Evolutionary conservation across 2,797 vertebrate genomes (phyloP).

Genomic region (Potorous gilbertii): DNA sequence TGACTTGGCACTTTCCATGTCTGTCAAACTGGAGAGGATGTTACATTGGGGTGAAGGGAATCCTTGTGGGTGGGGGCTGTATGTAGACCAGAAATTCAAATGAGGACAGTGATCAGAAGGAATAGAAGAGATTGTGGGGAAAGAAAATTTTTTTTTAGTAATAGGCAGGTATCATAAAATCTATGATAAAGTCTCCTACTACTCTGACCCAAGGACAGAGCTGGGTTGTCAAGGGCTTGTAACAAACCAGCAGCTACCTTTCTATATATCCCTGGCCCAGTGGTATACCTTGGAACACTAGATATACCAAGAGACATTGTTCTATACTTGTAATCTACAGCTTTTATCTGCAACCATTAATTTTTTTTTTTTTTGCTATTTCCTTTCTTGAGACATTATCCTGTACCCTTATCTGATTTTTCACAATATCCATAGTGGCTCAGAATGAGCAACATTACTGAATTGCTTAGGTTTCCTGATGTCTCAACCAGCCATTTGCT

Average conservation of each 20-base stretch:
- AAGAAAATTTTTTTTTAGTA: neutral
- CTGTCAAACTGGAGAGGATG: neutral
- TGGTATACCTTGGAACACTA: neutral
- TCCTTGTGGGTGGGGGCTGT: neutral
- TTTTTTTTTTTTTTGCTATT: neutral
- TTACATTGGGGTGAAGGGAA: neutral
- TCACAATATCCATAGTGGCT: neutral
- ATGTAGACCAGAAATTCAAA: neutral
- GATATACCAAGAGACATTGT: neutral
- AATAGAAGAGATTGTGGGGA: neutral
- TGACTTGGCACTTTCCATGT: neutral
- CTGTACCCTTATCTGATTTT: slow-evolving; percentile 47
- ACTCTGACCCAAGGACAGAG: neutral
- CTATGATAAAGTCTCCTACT: neutral
- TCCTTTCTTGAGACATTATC: slow-evolving; percentile 35
- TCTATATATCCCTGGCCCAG: neutral
- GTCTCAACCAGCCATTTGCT: slow-evolving; percentile 52
- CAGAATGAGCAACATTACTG: slow-evolving; percentile 21
- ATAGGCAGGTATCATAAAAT: neutral
- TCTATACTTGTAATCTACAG: neutral
- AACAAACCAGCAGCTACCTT: neutral
- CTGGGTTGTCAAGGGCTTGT: neutral
- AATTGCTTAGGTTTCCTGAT: slow-evolving; percentile 66
- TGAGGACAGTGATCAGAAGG: neutral
- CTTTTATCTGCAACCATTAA: neutral